These are phyloP conservation scores for Bungarus multicinctus DNA, from an alignment of 2,113 vertebrate species.

Conservation along the genomic window DNA sequence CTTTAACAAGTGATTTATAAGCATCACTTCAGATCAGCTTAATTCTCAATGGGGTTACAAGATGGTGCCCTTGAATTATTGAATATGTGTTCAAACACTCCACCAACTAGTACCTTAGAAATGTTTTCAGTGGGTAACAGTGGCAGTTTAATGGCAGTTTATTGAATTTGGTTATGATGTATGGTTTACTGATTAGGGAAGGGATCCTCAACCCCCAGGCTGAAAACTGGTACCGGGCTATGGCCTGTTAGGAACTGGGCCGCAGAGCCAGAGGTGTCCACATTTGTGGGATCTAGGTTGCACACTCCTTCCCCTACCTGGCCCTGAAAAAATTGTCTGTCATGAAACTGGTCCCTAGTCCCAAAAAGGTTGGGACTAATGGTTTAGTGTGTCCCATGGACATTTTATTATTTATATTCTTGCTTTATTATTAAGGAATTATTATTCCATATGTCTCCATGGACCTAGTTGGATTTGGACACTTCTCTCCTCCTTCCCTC, in stretches of 20 bases:
- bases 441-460: not conserved
- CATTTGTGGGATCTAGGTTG: not conserved
- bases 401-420: not conserved
- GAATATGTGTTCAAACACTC: not conserved
- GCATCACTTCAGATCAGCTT: not conserved
- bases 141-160: not conserved
- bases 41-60: not conserved
- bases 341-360: not conserved
- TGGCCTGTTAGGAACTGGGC: not conserved
- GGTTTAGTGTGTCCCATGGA: not conserved
- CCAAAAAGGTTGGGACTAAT: not conserved
- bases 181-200: not conserved
- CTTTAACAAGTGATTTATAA: not conserved
- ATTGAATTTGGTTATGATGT: not conserved
- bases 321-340: not conserved
- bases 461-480: not conserved
- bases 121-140: not conserved
- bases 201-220: not conserved
- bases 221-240: not conserved
- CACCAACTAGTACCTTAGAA: not conserved
- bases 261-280: too few species aligned
- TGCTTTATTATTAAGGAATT: not conserved
- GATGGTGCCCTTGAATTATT: not conserved
- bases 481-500: not conserved
- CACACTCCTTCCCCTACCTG: not conserved